phyloP scores from a whole-genome alignment of 2,797 vertebrate species.

The Astyanax mexicanus region DNA sequence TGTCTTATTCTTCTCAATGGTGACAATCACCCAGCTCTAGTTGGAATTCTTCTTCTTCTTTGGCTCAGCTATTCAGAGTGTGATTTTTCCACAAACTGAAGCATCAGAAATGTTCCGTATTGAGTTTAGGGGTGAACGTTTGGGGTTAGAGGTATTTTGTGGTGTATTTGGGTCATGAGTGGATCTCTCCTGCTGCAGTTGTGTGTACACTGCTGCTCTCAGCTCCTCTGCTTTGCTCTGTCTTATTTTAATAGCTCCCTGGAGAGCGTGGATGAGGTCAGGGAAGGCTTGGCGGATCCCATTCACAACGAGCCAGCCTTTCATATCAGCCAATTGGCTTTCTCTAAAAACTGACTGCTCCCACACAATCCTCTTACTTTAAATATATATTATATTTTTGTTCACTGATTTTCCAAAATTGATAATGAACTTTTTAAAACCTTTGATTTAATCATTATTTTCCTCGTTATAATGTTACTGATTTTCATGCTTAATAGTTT shows the following conservation, averaged over 20 bases:
- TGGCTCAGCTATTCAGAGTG: too few relatives aligned
- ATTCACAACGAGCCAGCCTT: constrained; percentile 40
- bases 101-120: background rate
- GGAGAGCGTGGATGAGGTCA: background rate
- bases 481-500: too few relatives aligned
- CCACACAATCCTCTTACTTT: background rate
- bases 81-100: too few relatives aligned
- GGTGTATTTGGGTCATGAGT: background rate
- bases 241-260: background rate
- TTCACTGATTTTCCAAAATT: too few relatives aligned
- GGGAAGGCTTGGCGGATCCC: constrained; percentile 24
- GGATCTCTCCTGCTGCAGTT: too few relatives aligned
- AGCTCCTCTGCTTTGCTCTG: background rate
- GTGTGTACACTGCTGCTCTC: background rate
- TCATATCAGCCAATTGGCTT: constrained; percentile 63
- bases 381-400: background rate
- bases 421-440: too few relatives aligned
- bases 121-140: background rate
- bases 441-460: too few relatives aligned
- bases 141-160: background rate
- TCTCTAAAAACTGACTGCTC: constrained; percentile 52
- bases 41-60: too few relatives aligned
- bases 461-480: too few relatives aligned
- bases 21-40: too few relatives aligned
- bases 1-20: too few relatives aligned